A percentile compares a stretch with the other conserved stretches of the same genome.
phyloP scores from a whole-genome alignment of 2,888 invertebrate species.

The Lamproptera curius region DNA sequence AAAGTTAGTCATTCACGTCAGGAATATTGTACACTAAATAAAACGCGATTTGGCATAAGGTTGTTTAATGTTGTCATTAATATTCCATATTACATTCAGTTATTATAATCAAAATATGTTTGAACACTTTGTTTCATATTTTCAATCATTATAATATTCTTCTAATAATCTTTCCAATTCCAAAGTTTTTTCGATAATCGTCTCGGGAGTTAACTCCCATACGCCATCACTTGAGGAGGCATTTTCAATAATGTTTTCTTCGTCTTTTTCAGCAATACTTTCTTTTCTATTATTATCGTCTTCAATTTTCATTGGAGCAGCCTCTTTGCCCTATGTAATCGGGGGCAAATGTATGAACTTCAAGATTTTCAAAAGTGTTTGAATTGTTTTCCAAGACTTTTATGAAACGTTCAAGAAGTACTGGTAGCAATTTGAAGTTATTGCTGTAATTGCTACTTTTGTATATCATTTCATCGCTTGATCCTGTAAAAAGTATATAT shows the following conservation, averaged over 20 bases:
- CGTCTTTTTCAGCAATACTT: too few species aligned
- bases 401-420: constrained; percentile 7
- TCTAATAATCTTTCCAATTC: constrained; percentile 4
- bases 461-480: background rate
- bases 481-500: too few species aligned
- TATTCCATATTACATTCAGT: too few species aligned
- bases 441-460: constrained; percentile 2
- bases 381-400: constrained; percentile 10
- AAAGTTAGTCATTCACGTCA: too few species aligned
- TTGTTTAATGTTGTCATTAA: too few species aligned
- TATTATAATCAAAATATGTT: too few species aligned
- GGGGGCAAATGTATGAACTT: background rate
- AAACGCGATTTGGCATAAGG: too few species aligned
- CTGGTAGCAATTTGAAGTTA: constrained; percentile 1
- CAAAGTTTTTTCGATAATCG: background rate
- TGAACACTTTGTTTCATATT: too few species aligned
- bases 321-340: background rate
- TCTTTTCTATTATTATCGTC: too few species aligned
- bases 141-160: too few species aligned
- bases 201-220: background rate
- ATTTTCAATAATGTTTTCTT: background rate
- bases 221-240: background rate
- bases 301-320: too few species aligned
- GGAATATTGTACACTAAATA: too few species aligned
- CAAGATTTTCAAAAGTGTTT: constrained; percentile 1